Evolutionary conservation across 2,888 invertebrate genomes (phyloP).

Genomic region (Sminthurinus aureus): DNA sequence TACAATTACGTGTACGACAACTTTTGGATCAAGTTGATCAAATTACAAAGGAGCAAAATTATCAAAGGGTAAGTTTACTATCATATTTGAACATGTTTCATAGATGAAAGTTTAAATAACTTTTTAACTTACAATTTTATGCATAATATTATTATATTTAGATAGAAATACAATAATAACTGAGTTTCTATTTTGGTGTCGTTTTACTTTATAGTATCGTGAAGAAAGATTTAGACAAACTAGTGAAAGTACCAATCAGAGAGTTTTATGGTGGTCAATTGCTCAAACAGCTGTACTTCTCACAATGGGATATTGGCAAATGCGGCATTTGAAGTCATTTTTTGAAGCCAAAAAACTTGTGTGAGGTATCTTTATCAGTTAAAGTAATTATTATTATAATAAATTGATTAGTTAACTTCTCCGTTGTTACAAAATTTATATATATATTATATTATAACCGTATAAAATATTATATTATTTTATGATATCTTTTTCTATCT

Average conservation of each 20-base stretch:
- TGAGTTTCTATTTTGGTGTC: too few species aligned
- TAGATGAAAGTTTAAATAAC: too few species aligned
- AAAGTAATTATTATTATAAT: not conserved
- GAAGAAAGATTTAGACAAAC: constrained; percentile 98
- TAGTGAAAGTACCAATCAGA: constrained; percentile 95
- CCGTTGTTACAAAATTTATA: not conserved
- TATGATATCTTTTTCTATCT: too few species aligned
- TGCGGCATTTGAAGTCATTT: constrained; percentile 98
- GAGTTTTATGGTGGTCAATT: constrained; percentile 96
- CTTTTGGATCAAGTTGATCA: constrained; percentile 97
- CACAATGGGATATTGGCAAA: constrained; percentile 97
- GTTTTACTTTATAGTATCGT: constrained; percentile 75
- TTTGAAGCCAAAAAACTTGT: constrained; percentile 99
- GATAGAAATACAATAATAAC: too few species aligned
- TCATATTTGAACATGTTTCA: too few species aligned
- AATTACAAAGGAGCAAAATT: constrained; percentile 99
- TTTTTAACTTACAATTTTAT: too few species aligned
- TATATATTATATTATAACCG: constrained; percentile 2
- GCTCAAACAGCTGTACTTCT: constrained; percentile 90
- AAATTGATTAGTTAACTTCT: not conserved
- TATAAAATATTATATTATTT: not conserved
- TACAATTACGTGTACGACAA: constrained; percentile 93
- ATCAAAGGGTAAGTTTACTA: constrained; percentile 80
- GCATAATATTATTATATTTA: too few species aligned
- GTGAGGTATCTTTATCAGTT: constrained; percentile 64